Base-by-base conservation (phyloP, 1,140 invertebrate species). In the Monochamus saltuarius region DNA sequence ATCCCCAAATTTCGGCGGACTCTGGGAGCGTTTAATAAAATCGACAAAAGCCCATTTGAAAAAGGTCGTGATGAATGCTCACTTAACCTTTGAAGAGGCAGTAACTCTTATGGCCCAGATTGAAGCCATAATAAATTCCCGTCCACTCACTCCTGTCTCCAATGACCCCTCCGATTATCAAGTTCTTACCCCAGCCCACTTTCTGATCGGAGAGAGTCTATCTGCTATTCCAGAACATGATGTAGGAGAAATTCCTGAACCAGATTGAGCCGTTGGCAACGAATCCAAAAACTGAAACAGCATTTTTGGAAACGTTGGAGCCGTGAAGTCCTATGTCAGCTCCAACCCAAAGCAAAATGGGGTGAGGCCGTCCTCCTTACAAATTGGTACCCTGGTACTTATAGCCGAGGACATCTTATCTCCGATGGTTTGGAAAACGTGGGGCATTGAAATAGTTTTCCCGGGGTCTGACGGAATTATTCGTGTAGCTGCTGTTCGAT, bases 1-100 rank as follows among this genome's bases (percentile, higher is more conserved):
- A 17, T 68, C 64, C n/a, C 63, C 71, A 2, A 66, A 75, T 50
- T 68, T 71, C 39, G 76, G 78, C 43, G 77, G 76, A 2, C 63
- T 69, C 19, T 77, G 61, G 71, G n/a, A n/a, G n/a, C n/a, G n/a
- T n/a, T n/a, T n/a, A n/a, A n/a, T n/a, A n/a, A n/a, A n/a, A n/a
- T n/a, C n/a, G n/a, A n/a, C n/a, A n/a, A n/a, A n/a, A n/a, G n/a
- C n/a, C n/a, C n/a, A n/a, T n/a, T n/a, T n/a, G n/a, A n/a, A n/a
- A n/a, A n/a, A n/a, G n/a, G n/a, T n/a, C n/a, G n/a, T n/a, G n/a
- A n/a, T n/a, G n/a, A n/a, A n/a, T n/a, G n/a, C n/a, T n/a, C n/a
- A n/a, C n/a, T n/a, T n/a, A n/a, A n/a, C n/a, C n/a, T n/a, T n/a
- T n/a, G n/a, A n/a, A n/a, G n/a, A n/a, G n/a, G n/a, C n/a, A n/a